These are phyloP conservation scores for Brenthis hecate DNA, from an alignment of 2,888 invertebrate species.

Conservation along the genomic window DNA sequence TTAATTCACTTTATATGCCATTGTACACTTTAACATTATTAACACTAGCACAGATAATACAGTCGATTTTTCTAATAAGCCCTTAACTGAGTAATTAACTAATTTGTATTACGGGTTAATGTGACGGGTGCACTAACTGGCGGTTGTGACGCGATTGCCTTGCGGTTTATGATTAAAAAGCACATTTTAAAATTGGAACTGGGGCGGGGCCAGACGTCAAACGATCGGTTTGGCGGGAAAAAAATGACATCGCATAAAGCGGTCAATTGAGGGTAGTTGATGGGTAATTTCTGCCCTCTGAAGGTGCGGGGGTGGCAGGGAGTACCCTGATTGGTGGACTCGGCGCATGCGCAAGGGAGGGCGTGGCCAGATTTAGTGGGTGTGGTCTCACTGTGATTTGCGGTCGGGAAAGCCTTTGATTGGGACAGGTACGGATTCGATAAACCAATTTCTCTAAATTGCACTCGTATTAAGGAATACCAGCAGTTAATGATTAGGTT, in stretches of 20 bases:
- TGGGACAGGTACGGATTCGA: slow-evolving; percentile 60
- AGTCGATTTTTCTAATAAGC: slow-evolving; percentile 14
- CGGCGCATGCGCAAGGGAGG: slow-evolving; percentile 64
- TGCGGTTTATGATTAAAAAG: slow-evolving; percentile 71
- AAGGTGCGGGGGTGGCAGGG: slow-evolving; percentile 48
- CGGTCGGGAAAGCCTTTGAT: slow-evolving; percentile 76
- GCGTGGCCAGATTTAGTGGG: slow-evolving; percentile 73
- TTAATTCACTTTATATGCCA: slow-evolving; percentile 48
- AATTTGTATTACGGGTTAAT: slow-evolving; percentile 39
- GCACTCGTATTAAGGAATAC: neutral
- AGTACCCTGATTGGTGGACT: slow-evolving; percentile 57
- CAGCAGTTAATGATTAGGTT: no score
- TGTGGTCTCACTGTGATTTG: slow-evolving; percentile 78
- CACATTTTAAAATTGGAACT: slow-evolving; percentile 63
- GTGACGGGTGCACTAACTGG: slow-evolving; percentile 54
- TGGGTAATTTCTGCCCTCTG: slow-evolving; percentile 45
- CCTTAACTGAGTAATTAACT: slow-evolving; percentile 16
- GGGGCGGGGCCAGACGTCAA: slow-evolving; percentile 66
- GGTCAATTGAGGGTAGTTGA: slow-evolving; percentile 73
- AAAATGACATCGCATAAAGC: slow-evolving; percentile 73
- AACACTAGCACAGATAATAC: slow-evolving; percentile 29
- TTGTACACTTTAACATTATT: slow-evolving; percentile 41
- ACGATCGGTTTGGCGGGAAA: slow-evolving; percentile 72
- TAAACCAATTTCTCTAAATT: neutral
- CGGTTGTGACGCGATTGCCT: slow-evolving; percentile 54